Conservation (phyloP, 2,113 vertebrate genomes). For the Heterochromis multidens region DNA sequence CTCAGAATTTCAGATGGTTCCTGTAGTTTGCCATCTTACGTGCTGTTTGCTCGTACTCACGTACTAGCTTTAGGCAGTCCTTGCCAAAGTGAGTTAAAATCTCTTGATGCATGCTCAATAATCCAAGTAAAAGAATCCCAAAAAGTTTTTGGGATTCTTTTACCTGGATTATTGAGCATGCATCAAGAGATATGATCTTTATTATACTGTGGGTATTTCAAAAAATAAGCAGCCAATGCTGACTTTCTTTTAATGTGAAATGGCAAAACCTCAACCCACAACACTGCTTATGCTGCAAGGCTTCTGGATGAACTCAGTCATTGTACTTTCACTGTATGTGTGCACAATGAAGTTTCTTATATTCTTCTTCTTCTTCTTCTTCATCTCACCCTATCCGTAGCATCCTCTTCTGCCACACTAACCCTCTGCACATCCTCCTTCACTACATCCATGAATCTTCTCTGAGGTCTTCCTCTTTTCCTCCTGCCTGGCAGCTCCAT, state of each 20-base stretch:
- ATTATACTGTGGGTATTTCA: neutral
- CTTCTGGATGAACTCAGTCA: neutral
- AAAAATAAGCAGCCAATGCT: neutral
- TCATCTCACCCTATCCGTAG: neutral
- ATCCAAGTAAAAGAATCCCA: too few species aligned
- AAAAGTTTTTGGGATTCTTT: too few species aligned
- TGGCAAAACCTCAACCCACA: neutral
- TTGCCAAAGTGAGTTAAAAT: too few species aligned
- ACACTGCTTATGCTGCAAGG: neutral
- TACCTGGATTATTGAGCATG: too few species aligned
- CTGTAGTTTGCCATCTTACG: too few species aligned
- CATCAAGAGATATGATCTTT: too few species aligned
- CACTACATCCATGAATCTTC: neutral
- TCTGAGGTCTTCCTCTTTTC: neutral
- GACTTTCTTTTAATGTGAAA: neutral
- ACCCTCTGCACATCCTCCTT: neutral
- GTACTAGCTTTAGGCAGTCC: too few species aligned
- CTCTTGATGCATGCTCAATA: too few species aligned
- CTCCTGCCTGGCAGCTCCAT: neutral
- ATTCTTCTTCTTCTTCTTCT: neutral
- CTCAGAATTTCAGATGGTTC: too few species aligned
- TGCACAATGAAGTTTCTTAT: neutral
- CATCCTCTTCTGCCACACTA: neutral
- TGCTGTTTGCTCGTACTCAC: too few species aligned
- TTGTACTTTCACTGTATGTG: neutral